Conservation (phyloP, 2,113 vertebrate species). For the Alces alces region DNA sequence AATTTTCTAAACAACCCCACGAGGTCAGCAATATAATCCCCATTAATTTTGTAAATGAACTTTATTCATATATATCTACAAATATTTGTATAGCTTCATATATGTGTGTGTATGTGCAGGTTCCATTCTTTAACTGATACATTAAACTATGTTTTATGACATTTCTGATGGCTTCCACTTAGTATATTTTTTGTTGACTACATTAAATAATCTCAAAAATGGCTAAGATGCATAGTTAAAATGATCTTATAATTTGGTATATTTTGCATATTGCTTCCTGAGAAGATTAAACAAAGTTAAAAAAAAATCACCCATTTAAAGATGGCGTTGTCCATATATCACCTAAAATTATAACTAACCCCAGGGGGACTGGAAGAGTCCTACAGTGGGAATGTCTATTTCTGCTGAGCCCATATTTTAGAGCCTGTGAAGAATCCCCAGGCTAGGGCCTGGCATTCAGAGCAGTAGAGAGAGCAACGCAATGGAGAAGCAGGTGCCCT, state of each 20-base stretch:
- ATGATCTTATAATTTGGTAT: background rate
- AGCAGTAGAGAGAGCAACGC: accelerated
- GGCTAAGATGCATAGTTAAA: background rate
- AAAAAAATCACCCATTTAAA: background rate
- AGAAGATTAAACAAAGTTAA: background rate
- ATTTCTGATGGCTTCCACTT: background rate
- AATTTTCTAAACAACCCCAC: background rate
- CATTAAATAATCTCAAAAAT: background rate
- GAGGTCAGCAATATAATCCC: background rate
- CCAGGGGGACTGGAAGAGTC: background rate
- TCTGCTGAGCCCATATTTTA: background rate
- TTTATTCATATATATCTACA: background rate
- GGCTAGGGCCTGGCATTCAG: background rate
- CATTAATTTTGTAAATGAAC: background rate
- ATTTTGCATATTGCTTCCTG: background rate
- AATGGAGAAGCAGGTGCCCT: background rate
- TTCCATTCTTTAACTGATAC: background rate
- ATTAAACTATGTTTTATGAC: background rate
- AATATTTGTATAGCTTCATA: background rate
- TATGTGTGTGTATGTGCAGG: background rate
- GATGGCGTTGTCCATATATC: background rate
- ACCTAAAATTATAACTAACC: background rate
- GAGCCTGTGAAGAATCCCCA: background rate
- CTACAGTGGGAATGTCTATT: background rate
- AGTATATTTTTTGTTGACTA: background rate